Conservation (phyloP, 2,888 invertebrate species). For the Watsonalla cultraria region DNA sequence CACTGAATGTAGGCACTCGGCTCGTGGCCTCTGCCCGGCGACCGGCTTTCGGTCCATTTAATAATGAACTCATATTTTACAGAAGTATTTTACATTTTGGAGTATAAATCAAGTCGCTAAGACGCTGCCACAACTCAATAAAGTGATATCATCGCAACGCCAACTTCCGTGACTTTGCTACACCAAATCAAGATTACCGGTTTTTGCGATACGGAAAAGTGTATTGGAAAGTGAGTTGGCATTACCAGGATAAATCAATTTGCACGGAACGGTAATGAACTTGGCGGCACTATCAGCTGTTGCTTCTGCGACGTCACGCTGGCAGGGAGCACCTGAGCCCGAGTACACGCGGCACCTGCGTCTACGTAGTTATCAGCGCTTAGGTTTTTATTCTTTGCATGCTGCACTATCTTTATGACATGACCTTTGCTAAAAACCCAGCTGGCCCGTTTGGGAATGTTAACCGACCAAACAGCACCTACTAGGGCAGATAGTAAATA, state of each 20-base stretch:
- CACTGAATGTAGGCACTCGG: slow-evolving; percentile 54
- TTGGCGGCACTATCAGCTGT: slow-evolving; percentile 70
- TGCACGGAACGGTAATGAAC: slow-evolving; percentile 70
- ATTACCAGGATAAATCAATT: slow-evolving; percentile 63
- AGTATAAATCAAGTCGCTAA: not conserved
- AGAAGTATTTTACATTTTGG: not conserved
- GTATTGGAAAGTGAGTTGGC: slow-evolving; percentile 54
- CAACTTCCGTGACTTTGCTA: not conserved
- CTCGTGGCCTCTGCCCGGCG: slow-evolving; percentile 18
- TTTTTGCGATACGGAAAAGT: slow-evolving; percentile 37
- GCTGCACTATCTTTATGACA: not conserved
- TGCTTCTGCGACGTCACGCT: slow-evolving; percentile 39
- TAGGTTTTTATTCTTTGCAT: slow-evolving; percentile 21
- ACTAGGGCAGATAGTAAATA: too few relatives aligned
- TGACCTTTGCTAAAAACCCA: too few relatives aligned
- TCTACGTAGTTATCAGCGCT: slow-evolving; percentile 23
- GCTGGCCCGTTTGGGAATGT: too few relatives aligned
- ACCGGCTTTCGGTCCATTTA: slow-evolving; percentile 10
- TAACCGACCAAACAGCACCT: too few relatives aligned
- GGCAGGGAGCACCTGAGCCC: slow-evolving; percentile 26
- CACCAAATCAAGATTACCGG: not conserved
- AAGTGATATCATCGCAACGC: not conserved
- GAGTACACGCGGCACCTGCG: slow-evolving; percentile 27
- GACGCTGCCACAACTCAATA: not conserved
- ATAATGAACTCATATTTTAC: not conserved